phyloP scores from a whole-genome alignment of 1,140 invertebrate species.

The Lanistes nyassanus region DNA sequence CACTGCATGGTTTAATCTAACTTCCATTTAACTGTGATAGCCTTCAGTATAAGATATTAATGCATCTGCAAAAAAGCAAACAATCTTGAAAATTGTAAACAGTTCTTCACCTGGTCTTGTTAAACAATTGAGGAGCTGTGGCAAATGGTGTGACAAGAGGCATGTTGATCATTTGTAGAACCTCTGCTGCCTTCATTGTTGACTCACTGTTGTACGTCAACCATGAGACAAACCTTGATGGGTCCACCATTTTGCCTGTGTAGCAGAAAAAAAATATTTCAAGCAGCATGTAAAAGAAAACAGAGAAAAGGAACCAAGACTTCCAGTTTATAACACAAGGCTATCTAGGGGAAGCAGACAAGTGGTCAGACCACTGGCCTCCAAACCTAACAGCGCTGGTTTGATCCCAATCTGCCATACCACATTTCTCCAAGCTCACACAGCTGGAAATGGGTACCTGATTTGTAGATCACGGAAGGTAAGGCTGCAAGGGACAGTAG shows the following conservation, averaged over 20 bases:
- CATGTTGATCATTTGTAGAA: conserved; percentile 42
- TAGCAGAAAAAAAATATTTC: not conserved
- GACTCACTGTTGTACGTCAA: conserved; percentile 55
- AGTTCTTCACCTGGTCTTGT: conserved; percentile 71
- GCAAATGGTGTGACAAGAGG: conserved; percentile 55
- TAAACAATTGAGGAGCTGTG: conserved; percentile 78
- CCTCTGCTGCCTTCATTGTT: conserved; percentile 46
- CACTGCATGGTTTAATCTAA: no score
- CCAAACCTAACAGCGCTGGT: no score
- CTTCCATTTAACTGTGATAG: no score
- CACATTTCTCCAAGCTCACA: no score
- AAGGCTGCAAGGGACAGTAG: no score
- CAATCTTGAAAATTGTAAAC: no score
- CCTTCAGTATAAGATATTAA: no score
- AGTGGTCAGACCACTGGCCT: no score
- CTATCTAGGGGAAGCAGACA: not conserved
- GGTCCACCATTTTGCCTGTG: conserved; percentile 16
- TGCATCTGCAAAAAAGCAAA: no score
- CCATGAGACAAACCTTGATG: conserved; percentile 45
- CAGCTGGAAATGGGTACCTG: no score
- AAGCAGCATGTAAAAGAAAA: not conserved
- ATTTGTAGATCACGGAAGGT: no score
- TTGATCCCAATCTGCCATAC: no score
- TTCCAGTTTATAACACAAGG: not conserved
- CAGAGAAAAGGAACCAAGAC: not conserved